Evolutionary conservation across 2,888 invertebrate species (phyloP).

Genomic region (Acleris laterana): DNA sequence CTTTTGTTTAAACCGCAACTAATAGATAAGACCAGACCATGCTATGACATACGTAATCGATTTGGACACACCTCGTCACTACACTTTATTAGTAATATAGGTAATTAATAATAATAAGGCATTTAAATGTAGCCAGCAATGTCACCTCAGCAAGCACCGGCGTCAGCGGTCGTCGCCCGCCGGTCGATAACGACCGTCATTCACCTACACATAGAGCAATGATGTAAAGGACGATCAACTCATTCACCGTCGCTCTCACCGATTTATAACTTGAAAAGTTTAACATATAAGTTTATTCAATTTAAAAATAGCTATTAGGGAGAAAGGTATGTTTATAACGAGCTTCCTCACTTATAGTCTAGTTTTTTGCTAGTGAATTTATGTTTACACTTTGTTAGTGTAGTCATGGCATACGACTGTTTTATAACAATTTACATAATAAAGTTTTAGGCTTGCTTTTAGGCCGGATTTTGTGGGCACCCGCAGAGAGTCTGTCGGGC

Average conservation of each 20-base stretch:
- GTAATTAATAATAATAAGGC: conserved; percentile 6
- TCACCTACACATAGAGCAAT: conserved; percentile 47
- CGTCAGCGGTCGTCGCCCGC: conserved; percentile 45
- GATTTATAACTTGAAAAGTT: no score
- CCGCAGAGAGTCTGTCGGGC: conserved; percentile 49
- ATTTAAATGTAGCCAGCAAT: conserved; percentile 52
- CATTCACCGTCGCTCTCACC: conserved; percentile 30
- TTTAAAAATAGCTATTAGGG: no score
- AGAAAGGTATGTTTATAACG: no score
- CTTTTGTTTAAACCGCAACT: no score
- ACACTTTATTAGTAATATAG: conserved; percentile 1
- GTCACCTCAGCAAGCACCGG: conserved; percentile 53
- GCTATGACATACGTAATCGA: conserved; percentile 33
- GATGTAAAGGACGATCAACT: conserved; percentile 40
- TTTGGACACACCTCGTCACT: conserved; percentile 29
- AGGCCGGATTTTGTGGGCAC: conserved; percentile 3
- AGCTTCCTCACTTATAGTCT: no score
- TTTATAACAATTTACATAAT: no score
- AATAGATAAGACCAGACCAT: conserved; percentile 8
- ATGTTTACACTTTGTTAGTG: no score
- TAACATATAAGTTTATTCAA: no score
- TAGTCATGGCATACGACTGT: no score
- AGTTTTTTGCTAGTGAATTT: no score
- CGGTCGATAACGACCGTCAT: conserved; percentile 52
- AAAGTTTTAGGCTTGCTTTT: no score